Evolutionary conservation across 2,797 vertebrate species (phyloP).

Genomic region (Capromys pilorides): DNA sequence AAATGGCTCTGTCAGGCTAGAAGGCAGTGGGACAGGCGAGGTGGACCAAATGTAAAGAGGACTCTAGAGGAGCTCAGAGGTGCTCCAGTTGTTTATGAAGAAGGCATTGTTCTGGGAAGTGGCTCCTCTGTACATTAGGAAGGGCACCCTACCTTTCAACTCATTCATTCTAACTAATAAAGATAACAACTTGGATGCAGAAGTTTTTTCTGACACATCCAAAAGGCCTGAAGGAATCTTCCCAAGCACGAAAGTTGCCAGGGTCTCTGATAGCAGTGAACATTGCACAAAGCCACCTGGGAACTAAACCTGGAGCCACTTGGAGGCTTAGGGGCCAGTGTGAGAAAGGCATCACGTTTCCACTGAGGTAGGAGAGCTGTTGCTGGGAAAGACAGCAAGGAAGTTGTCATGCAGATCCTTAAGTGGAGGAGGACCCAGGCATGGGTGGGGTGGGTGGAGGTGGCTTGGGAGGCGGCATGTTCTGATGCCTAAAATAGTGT

Average conservation of each 20-base stretch:
- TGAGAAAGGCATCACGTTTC: conserved; percentile 92
- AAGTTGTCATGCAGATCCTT: conserved; percentile 90
- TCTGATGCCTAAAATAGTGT: conserved; percentile 83
- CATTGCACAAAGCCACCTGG: conserved; percentile 87
- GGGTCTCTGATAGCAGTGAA: conserved; percentile 92
- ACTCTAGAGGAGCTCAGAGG: conserved; percentile 90
- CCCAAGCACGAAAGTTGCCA: conserved; percentile 92
- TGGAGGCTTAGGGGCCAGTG: conserved; percentile 91
- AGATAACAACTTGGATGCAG: conserved; percentile 90
- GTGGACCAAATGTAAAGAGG: conserved; percentile 92
- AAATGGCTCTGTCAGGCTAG: conserved; percentile 90
- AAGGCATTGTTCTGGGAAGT: conserved; percentile 90
- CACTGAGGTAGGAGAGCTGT: conserved; percentile 92
- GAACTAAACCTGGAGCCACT: conserved; percentile 90
- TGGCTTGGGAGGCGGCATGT: conserved; percentile 91
- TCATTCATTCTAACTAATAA: conserved; percentile 85
- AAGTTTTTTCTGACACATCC: conserved; percentile 90
- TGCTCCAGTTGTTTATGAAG: conserved; percentile 89
- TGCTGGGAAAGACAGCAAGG: conserved; percentile 89
- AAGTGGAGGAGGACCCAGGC: conserved; percentile 90
- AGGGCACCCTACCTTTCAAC: conserved; percentile 89
- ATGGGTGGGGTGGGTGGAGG: conserved; percentile 87
- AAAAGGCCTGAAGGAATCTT: conserved; percentile 92
- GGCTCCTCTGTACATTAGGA: conserved; percentile 90
- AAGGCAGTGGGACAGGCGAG: conserved; percentile 90